phyloP scores from a whole-genome alignment of 2,797 vertebrate genomes.

The Acropternis orthonyx region DNA sequence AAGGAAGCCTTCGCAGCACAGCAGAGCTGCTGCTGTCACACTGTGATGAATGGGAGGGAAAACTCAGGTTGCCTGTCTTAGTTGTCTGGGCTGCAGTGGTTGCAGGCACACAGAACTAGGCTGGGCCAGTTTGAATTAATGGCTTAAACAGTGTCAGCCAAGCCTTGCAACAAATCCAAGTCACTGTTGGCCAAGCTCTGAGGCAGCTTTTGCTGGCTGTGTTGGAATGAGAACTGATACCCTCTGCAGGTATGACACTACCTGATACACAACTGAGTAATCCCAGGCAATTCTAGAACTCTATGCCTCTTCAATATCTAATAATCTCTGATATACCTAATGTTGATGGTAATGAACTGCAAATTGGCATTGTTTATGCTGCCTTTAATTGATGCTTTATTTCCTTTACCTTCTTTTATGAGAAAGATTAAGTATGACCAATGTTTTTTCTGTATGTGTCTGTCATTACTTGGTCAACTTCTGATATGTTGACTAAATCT shows the following conservation, averaged over 20 bases:
- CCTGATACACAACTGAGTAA: not conserved
- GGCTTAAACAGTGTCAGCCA: not conserved
- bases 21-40: not conserved
- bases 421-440: not conserved
- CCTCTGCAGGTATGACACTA: not conserved
- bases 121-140: too few relatives aligned
- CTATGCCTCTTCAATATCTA: not conserved
- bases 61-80: rapidly evolving
- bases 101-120: not conserved
- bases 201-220: not conserved
- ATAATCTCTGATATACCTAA: not conserved
- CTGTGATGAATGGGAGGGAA: not conserved
- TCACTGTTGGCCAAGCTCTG: not conserved
- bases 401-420: not conserved
- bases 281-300: not conserved
- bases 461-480: not conserved
- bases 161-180: not conserved
- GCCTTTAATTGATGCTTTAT: not conserved
- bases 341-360: not conserved
- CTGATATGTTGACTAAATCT: not conserved
- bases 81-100: not conserved
- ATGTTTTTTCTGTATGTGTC: not conserved
- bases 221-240: not conserved
- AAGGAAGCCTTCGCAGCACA: not conserved
- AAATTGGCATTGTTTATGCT: not conserved